phyloP scores from a whole-genome alignment of 2,113 vertebrate species.

The Hippocampus guttulatus region DNA sequence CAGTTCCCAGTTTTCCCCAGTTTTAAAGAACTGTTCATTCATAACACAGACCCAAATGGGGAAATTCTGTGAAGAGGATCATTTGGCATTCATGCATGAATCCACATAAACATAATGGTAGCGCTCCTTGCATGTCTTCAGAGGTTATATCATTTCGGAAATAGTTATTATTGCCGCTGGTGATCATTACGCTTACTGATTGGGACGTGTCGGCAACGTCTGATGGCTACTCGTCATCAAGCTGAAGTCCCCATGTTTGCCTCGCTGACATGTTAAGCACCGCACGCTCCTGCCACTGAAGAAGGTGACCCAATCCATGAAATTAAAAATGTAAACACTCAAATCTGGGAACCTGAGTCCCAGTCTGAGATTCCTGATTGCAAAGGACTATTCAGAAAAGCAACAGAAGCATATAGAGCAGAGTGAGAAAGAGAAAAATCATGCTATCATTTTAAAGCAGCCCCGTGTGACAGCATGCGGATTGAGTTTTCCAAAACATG shows the following conservation, averaged over 20 bases:
- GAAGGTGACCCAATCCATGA: slow-evolving; percentile 72
- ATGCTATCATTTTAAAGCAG: not conserved
- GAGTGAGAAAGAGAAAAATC: slow-evolving; percentile 3
- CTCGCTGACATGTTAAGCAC: slow-evolving; percentile 69
- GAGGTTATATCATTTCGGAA: not conserved
- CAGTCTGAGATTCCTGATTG: slow-evolving; percentile 63
- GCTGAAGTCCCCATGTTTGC: slow-evolving; percentile 61
- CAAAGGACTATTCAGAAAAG: slow-evolving; percentile 56
- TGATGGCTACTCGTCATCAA: slow-evolving; percentile 45
- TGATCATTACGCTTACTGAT: slow-evolving; percentile 55
- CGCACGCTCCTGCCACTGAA: slow-evolving; percentile 65
- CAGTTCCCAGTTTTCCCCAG: no score
- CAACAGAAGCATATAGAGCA: slow-evolving; percentile 50
- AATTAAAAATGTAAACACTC: slow-evolving; percentile 70
- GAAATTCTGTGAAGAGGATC: no score
- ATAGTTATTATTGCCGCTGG: slow-evolving; percentile 30
- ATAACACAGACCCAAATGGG: no score
- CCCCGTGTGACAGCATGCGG: not conserved
- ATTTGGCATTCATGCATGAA: not conserved
- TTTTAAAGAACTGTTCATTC: no score
- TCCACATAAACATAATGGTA: not conserved
- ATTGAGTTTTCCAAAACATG: not conserved
- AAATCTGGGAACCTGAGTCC: slow-evolving; percentile 61
- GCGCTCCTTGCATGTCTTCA: not conserved
- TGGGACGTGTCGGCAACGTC: slow-evolving; percentile 63